Evolutionary conservation across 1,140 invertebrate genomes (phyloP), one percentile per base, ranked within the genome.

Genomic region (Ceratosolen solmsi): DNA sequence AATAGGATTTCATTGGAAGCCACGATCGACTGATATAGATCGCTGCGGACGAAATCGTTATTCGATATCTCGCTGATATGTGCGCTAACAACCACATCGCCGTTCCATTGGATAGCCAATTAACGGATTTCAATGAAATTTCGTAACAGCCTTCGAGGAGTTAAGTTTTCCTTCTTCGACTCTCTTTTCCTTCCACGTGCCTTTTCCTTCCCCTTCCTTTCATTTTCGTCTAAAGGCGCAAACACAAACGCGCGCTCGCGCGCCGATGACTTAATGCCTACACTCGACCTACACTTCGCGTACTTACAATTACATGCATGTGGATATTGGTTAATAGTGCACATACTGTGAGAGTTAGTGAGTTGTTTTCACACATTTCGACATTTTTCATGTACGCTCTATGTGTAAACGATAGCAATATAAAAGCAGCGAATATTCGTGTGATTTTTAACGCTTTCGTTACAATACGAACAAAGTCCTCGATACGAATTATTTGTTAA

Each of bases 51-150:
- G 58, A 60, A 30, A 73, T 73, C 70, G 77, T 56, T 79, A 68
- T 27, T 30, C 27, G 68, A 72, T 72, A 72, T 30, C 22, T 41
- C 17, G 0, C 20, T 54, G 25, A 2, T 46, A 70, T 13, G 2
- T n/a, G 68, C 38, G 3, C 36, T 25, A 72, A 72, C 38, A 20
- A 27, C 25, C 13, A 9, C 60, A 33, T 22, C 58, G 15, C 33
- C 27, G 25, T 2, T 65, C 56, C 41, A 7, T 13, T 36, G 36
- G 13, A 72, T 58, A 79, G 2, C 38, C 56, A 80, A 80, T 80
- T 80, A 79, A 63, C 70, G 73, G 71, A 63, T 80, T 79, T 80
- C 78, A 80, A 73, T 73, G 20, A 80, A 71, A 80, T 80, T 80
- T 73, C 54, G 78, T 63, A 80, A 80, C 25, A 38, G 36, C 4